A percentile compares a stretch with the other conserved stretches of the same genome.
Conservation (phyloP, 37 sponge, comb jelly and placozoan species). For the Hexactinellida sp. region DNA sequence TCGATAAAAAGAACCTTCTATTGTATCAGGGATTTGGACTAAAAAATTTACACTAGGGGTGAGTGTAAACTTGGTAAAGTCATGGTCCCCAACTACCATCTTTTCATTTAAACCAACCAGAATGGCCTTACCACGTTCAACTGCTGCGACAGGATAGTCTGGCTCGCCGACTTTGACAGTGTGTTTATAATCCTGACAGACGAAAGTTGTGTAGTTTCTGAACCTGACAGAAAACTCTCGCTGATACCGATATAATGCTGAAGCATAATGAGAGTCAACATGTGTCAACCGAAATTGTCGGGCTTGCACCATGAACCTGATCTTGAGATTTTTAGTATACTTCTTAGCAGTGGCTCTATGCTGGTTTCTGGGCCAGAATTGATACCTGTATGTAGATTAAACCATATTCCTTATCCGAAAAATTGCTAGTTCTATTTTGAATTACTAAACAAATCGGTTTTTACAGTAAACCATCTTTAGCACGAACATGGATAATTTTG, state of each 20-base stretch:
- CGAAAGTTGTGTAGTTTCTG: slow-evolving; percentile 18
- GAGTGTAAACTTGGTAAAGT: slow-evolving; percentile 31
- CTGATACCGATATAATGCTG: slow-evolving; percentile 29
- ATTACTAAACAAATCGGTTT: too few relatives aligned
- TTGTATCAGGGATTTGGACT: slow-evolving; percentile 15
- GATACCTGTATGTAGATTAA: slow-evolving; percentile 12
- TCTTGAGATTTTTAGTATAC: slow-evolving; percentile 31
- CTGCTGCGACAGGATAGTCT: slow-evolving; percentile 39
- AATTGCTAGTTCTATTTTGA: too few relatives aligned
- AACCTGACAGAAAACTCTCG: slow-evolving; percentile 36
- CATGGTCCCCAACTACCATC: slow-evolving; percentile 43
- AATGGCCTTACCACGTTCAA: slow-evolving; percentile 28
- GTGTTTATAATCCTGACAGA: slow-evolving; percentile 42
- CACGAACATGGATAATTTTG: too few relatives aligned
- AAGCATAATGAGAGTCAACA: slow-evolving; percentile 27
- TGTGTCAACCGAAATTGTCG: slow-evolving; percentile 24
- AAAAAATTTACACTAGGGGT: slow-evolving; percentile 29
- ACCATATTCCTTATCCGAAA: too few relatives aligned
- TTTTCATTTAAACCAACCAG: slow-evolving; percentile 22
- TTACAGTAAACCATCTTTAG: too few relatives aligned
- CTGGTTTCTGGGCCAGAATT: slow-evolving; percentile 36
- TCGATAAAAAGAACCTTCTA: slow-evolving; percentile 28
- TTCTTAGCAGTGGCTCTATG: slow-evolving; percentile 14
- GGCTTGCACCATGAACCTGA: slow-evolving; percentile 30
- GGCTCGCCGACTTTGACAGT: slow-evolving; percentile 44